Evolutionary conservation across 2,113 vertebrate species (phyloP).

Genomic region (Amphilophus citrinellus): DNA sequence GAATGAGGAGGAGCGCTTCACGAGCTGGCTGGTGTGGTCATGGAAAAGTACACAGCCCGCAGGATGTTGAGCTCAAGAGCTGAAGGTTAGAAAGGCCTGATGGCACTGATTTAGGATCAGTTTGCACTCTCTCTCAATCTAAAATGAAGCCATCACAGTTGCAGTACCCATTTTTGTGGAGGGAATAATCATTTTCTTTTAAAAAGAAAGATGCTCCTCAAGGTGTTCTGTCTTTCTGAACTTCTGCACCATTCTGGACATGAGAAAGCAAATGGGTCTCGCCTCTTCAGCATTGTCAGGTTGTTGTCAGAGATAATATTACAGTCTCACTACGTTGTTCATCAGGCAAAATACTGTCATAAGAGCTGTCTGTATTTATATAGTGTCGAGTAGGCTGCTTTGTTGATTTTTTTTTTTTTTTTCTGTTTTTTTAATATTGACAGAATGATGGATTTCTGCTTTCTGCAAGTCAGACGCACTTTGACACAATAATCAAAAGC

Average conservation of each 20-base stretch:
- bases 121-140: slow-evolving; percentile 13
- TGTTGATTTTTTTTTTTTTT: background rate
- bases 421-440: background rate
- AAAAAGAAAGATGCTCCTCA: background rate
- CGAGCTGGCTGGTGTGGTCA: slow-evolving; percentile 19
- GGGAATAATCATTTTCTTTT: background rate
- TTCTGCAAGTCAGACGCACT: background rate
- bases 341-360: background rate
- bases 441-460: slow-evolving; percentile 7
- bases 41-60: slow-evolving; percentile 50
- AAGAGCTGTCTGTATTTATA: background rate
- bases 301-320: slow-evolving; percentile 17
- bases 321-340: background rate
- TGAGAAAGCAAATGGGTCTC: background rate
- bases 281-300: background rate
- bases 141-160: slow-evolving; percentile 10
- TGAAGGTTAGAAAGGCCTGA: slow-evolving; percentile 18
- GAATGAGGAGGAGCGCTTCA: background rate
- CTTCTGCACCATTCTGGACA: slow-evolving; percentile 1
- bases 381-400: background rate
- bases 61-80: slow-evolving; percentile 20
- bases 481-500: slow-evolving; percentile 30
- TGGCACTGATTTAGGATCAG: slow-evolving; percentile 43
- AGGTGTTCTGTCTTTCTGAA: background rate
- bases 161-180: background rate